Conservation (phyloP, 2,888 invertebrate species). For the Parnassius smintheus region DNA sequence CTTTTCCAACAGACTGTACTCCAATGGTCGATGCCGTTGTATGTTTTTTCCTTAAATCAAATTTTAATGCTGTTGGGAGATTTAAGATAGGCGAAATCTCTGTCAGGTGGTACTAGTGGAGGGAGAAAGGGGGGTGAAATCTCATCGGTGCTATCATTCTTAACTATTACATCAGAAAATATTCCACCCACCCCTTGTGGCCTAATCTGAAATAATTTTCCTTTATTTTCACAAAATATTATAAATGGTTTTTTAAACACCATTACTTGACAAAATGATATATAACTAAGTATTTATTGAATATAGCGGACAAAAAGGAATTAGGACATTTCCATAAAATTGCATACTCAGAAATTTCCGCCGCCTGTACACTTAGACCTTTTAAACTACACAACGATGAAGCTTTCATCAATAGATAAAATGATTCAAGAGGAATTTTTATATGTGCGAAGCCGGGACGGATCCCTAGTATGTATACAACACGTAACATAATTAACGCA, state of each 20-base stretch:
- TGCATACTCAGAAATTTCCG: no score
- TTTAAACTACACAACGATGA: no score
- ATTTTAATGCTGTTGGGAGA: conserved; percentile 20
- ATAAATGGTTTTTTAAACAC: neutral
- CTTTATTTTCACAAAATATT: neutral
- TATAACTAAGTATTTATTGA: no score
- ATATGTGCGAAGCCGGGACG: no score
- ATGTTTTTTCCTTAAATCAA: conserved; percentile 19
- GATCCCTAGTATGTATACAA: no score
- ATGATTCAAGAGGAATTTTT: no score
- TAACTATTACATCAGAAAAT: conserved; percentile 17
- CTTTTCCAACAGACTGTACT: conserved; percentile 30
- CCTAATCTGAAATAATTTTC: neutral
- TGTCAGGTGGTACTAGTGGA: conserved; percentile 13
- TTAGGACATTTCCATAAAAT: no score
- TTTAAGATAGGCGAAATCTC: conserved; percentile 2
- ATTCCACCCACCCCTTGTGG: neutral
- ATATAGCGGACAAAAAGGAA: no score
- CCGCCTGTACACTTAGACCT: no score
- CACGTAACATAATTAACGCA: no score
- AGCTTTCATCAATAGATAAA: no score
- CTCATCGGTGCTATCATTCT: conserved; percentile 18
- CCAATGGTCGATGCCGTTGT: conserved; percentile 24
- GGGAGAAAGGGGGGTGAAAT: conserved; percentile 1
- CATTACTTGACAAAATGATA: no score